Percentiles rank a stretch among this genome's conserved stretches.
These are phyloP conservation scores for Daubentonia madagascariensis DNA, from an alignment of 2,113 vertebrate species.

Conservation along the genomic window DNA sequence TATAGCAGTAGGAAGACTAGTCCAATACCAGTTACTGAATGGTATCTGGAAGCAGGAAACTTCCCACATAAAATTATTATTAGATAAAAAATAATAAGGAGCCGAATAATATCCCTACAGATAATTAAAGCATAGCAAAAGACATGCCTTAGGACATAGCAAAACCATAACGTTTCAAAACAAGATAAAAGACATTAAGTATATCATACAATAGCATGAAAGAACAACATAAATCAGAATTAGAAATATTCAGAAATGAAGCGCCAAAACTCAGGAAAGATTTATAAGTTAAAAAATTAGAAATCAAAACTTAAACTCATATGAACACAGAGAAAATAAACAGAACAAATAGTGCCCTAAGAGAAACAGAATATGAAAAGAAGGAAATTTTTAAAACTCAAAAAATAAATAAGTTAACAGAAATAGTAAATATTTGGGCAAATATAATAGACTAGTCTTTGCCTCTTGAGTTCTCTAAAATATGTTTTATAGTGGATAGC, in stretches of 20 bases:
- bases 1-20: not conserved
- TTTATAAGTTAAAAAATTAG: not conserved
- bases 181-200: not conserved
- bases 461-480: not conserved
- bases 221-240: not conserved
- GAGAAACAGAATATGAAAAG: not conserved
- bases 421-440: not conserved
- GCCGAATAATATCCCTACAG: not conserved
- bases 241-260: conserved; percentile 1
- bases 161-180: not conserved
- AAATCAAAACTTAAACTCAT: not conserved
- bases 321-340: not conserved
- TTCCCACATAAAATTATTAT: conserved; percentile 12
- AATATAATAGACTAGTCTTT: not conserved
- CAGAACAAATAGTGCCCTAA: not conserved
- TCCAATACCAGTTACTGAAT: not conserved
- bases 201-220: not conserved
- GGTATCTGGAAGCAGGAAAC: conserved; percentile 24
- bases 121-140: not conserved
- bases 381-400: not conserved
- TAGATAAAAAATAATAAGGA: conserved; percentile 23
- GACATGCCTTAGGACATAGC: not conserved
- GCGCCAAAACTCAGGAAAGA: conserved; percentile 1
- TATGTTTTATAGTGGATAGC: not conserved
- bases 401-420: not conserved